phyloP scores from a whole-genome alignment of 2,888 invertebrate species.

The Aspidiotus destructor region DNA sequence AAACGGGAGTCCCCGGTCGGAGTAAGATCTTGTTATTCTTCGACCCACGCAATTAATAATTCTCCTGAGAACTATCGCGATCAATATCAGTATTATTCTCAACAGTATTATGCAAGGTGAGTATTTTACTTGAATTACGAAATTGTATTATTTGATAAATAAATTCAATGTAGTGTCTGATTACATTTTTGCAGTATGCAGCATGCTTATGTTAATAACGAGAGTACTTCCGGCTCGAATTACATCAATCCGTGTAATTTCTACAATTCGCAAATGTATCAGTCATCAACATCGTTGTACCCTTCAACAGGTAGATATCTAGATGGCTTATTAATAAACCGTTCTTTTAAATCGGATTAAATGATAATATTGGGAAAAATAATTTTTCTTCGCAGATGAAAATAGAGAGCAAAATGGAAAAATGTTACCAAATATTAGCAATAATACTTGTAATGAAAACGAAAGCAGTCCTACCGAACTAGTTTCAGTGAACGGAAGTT shows the following conservation, averaged over 20 bases:
- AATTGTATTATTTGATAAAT: neutral
- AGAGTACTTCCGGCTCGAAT: conserved; percentile 22
- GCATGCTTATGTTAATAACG: conserved; percentile 27
- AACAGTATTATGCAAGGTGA: conserved; percentile 27
- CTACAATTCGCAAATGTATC: conserved; percentile 28
- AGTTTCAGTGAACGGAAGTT: conserved; percentile 26
- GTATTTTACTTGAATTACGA: neutral
- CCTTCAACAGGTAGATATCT: conserved; percentile 16
- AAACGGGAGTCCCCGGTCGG: conserved; percentile 14
- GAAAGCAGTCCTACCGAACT: conserved; percentile 15
- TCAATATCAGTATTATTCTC: conserved; percentile 29
- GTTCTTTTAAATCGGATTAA: no score
- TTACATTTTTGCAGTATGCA: conserved; percentile 21
- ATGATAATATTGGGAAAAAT: no score
- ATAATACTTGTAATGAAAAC: conserved; percentile 20
- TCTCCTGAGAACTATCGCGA: conserved; percentile 21
- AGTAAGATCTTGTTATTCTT: conserved; percentile 13
- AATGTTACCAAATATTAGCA: conserved; percentile 30
- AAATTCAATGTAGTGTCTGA: neutral
- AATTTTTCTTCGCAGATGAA: conserved; percentile 7
- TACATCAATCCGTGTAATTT: conserved; percentile 29
- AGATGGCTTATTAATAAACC: no score
- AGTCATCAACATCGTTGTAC: conserved; percentile 10
- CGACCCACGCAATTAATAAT: neutral
- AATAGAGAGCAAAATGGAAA: conserved; percentile 28